Evolutionary conservation across 2,797 vertebrate genomes (phyloP), one percentile per base, ranked within the genome.

Genomic region (Garrulus glandarius): DNA sequence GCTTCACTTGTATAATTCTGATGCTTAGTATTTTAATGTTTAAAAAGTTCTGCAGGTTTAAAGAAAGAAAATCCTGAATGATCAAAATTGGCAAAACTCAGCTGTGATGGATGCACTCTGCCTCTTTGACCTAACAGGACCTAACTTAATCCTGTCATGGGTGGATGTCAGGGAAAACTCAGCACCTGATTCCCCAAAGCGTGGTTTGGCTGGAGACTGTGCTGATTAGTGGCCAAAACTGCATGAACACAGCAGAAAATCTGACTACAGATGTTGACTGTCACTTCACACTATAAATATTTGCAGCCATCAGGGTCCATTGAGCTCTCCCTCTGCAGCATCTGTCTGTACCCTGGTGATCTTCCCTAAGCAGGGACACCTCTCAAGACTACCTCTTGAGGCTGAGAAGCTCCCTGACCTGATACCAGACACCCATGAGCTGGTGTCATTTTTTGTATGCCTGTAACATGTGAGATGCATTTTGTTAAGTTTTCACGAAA

Each of bases 371-470:
- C 8, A 65, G 41, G 13, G 11, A 26, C 4, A 26, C 5, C 9
- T 63, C 30, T 39, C 44, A 55, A 39, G 8, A 44, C 32, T 23
- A 15, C 21, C 3, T 24, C 6, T 39, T 1, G 0, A 57, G 15
- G 4, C 11, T 64, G 10, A 64, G 15, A 64, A 64, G 10, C 14
- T 36, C 26, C 9, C 12, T 49, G 32, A 44, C 8, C 30, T 74
- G 13, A 53, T n/a, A 39, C 4, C 11, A 55, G 56, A 34, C 6
- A 55, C 23, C 2, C 3, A 2, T 23, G 26, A 3, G 11, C 6
- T 39, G 7, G 3, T 49, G 50, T 15, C 8, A 49, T 60, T n/a
- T 84, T 59, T 20, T 60, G 16, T 20, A 47, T 36, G 6, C 26
- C 9, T 46, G 6, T 30, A 41, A 60, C 5, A 21, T 61, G 41